phyloP scores from a whole-genome alignment of 2,888 invertebrate species.

The Tipula lateralis region DNA sequence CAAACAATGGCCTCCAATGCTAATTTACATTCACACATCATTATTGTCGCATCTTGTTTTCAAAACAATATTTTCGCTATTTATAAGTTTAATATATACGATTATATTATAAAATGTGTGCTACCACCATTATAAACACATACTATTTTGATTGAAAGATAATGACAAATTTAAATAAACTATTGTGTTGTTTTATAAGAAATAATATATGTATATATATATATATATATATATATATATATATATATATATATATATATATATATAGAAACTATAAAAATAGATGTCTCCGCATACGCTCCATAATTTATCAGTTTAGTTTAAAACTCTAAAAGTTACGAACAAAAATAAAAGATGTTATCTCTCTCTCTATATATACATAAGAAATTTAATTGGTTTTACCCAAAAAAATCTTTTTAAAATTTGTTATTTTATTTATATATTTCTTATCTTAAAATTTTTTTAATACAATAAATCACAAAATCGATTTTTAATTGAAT shows the following conservation, averaged over 20 bases:
- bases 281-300: not conserved
- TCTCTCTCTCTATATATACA: not conserved
- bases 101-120: not conserved
- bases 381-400: not conserved
- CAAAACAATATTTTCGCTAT: not conserved
- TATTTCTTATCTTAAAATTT: not conserved
- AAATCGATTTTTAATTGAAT: not conserved
- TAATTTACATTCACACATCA: not conserved
- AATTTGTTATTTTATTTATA: not conserved
- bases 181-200: not conserved
- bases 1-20: not conserved
- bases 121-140: not conserved
- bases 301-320: not conserved
- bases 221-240: not conserved
- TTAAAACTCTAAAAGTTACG: not conserved
- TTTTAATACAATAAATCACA: not conserved
- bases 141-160: not conserved
- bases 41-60: not conserved
- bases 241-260: not conserved
- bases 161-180: not conserved
- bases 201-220: not conserved
- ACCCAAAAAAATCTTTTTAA: not conserved
- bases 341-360: constrained; percentile 11
- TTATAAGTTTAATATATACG: not conserved
- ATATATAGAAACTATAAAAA: constrained; percentile 4